Evolutionary conservation across 2,888 invertebrate genomes (phyloP).

Genomic region (Drosophila histrio): DNA sequence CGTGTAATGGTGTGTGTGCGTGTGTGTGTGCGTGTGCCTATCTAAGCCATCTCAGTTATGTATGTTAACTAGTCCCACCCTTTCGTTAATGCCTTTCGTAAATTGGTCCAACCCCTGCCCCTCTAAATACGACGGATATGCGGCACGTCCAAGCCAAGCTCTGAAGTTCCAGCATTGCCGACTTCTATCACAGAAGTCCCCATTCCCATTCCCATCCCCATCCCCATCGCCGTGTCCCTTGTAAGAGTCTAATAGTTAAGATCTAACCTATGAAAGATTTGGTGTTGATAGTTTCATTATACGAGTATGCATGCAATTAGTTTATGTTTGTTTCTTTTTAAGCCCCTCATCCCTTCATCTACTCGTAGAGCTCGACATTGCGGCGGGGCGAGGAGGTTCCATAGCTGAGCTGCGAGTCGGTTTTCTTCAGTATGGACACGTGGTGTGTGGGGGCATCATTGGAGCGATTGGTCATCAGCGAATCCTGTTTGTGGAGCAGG

Average conservation of each 20-base stretch:
- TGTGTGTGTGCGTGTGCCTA: conserved; percentile 38
- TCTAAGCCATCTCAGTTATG: conserved; percentile 47
- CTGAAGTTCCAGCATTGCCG: conserved; percentile 44
- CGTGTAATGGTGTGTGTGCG: conserved; percentile 27
- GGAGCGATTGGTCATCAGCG: conserved; percentile 83
- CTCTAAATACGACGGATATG: conserved; percentile 43
- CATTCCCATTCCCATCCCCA: neutral
- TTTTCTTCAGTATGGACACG: conserved; percentile 84
- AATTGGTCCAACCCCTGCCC: conserved; percentile 61
- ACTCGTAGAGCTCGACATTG: conserved; percentile 83
- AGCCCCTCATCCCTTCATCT: conserved; percentile 22
- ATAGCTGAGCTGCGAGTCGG: conserved; percentile 82
- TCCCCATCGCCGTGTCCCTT: neutral
- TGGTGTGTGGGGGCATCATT: conserved; percentile 83
- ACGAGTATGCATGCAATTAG: conserved; percentile 12
- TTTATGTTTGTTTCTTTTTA: conserved; percentile 1
- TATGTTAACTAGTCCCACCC: conserved; percentile 20
- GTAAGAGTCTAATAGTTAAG: neutral
- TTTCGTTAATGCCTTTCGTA: conserved; percentile 25
- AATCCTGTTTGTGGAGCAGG: conserved; percentile 83
- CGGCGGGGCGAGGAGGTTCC: conserved; percentile 81
- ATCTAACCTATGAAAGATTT: conserved; percentile 6
- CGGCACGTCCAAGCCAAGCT: conserved; percentile 41
- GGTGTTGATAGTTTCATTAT: conserved; percentile 21
- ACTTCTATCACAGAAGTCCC: conserved; percentile 60